Conservation (phyloP, 2,888 invertebrate genomes). For the Dynastes tityus region DNA sequence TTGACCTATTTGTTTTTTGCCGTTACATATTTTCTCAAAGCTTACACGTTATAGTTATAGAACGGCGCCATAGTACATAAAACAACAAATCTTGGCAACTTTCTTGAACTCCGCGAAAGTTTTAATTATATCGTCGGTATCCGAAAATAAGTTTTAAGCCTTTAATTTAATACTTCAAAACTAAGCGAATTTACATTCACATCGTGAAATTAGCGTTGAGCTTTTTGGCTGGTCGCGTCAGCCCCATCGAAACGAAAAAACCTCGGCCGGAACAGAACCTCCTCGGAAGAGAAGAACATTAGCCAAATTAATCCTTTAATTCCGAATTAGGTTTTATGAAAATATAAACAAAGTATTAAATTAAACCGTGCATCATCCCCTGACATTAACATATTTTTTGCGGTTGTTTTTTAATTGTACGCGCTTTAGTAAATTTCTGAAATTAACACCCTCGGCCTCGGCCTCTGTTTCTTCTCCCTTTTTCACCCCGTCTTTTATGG, state of each 20-base stretch:
- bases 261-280: not conserved
- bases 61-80: not conserved
- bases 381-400: constrained; percentile 46
- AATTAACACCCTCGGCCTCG: constrained; percentile 26
- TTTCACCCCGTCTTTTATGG: constrained; percentile 23
- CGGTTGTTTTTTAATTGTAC: constrained; percentile 42
- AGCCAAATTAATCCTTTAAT: constrained; percentile 45
- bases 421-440: constrained; percentile 40
- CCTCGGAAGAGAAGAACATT: constrained; percentile 22
- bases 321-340: constrained; percentile 42
- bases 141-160: constrained; percentile 45
- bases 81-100: constrained; percentile 20
- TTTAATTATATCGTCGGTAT: constrained; percentile 45
- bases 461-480: constrained; percentile 29
- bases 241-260: not conserved
- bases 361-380: constrained; percentile 34
- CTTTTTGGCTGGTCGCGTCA: constrained; percentile 7
- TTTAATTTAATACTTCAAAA: constrained; percentile 45
- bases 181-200: constrained; percentile 45
- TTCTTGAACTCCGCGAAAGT: constrained; percentile 18
- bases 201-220: constrained; percentile 25
- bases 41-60: not conserved
- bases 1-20: constrained; percentile 30
- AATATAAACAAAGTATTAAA: constrained; percentile 46
- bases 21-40: not conserved